Percentiles rank a stretch among this genome's conserved stretches.
phyloP scores from a whole-genome alignment of 2,113 vertebrate species.

The Syngnathoides biaculeatus region DNA sequence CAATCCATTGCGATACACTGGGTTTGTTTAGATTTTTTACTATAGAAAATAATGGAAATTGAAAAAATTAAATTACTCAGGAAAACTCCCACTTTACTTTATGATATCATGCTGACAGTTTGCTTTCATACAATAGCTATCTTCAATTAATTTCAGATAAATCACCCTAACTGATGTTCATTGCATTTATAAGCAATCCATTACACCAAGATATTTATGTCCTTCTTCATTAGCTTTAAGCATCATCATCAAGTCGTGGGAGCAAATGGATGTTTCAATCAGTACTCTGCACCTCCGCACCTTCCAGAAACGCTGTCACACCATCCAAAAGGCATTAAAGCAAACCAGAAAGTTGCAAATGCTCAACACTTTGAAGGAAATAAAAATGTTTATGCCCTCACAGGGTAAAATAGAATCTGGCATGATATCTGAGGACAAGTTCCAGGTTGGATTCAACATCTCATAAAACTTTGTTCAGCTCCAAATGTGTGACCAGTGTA shows the following conservation, averaged over 20 bases:
- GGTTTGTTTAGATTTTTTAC: too few species aligned
- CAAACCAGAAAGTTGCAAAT: conserved; percentile 35
- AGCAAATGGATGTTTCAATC: conserved; percentile 41
- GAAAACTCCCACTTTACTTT: conserved; percentile 16
- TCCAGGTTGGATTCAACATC: conserved; percentile 46
- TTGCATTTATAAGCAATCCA: conserved; percentile 30
- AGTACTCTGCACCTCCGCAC: conserved; percentile 37
- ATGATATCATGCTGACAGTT: neutral
- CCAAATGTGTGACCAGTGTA: conserved; percentile 18
- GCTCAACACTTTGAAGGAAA: conserved; percentile 36
- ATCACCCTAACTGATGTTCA: conserved; percentile 29
- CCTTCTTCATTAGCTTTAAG: conserved; percentile 35
- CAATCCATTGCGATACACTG: too few species aligned
- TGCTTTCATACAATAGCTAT: conserved; percentile 14
- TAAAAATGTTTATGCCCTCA: conserved; percentile 39
- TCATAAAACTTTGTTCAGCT: conserved; percentile 33
- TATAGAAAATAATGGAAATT: too few species aligned
- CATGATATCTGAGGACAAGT: conserved; percentile 44
- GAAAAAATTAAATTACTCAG: neutral
- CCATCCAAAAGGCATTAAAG: conserved; percentile 54
- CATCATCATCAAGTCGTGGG: conserved; percentile 30
- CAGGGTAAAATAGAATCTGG: conserved; percentile 40
- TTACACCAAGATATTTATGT: conserved; percentile 45
- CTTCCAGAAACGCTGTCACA: conserved; percentile 40
- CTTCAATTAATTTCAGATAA: conserved; percentile 47